Percentiles rank a stretch among this genome's conserved stretches.
Evolutionary conservation across 2,797 vertebrate species (phyloP).

Genomic region (Muscicapa striata): DNA sequence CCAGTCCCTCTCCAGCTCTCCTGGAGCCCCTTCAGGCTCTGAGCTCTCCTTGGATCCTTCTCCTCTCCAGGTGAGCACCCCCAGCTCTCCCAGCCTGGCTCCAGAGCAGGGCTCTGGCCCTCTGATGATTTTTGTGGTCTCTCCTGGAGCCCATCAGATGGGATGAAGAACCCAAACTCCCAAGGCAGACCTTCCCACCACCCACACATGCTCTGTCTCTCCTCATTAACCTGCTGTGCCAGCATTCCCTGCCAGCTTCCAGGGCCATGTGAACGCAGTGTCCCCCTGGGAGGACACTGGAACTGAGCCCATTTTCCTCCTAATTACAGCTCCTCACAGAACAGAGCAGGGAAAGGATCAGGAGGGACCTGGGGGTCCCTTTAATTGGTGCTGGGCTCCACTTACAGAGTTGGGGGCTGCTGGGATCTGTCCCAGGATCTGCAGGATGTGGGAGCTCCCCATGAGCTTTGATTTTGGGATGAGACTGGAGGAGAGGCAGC

Average conservation of each 20-base stretch:
- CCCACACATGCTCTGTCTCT: not conserved
- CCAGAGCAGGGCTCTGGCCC: not conserved
- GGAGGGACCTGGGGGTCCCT: not conserved
- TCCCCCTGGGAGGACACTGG: not conserved
- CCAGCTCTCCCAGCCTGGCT: not conserved
- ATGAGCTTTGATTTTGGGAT: fast-evolving
- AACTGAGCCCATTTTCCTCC: not conserved
- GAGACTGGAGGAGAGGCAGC: not conserved
- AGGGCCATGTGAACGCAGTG: fast-evolving
- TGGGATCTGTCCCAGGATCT: not conserved
- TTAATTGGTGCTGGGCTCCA: not conserved
- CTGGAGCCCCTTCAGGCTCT: no score
- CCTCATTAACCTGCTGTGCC: not conserved
- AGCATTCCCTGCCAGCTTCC: not conserved
- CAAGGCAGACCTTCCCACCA: not conserved
- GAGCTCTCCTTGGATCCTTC: not conserved
- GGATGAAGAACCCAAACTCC: not conserved
- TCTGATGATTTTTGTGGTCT: not conserved
- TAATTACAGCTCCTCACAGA: not conserved
- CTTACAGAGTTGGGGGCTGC: not conserved
- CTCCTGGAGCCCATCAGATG: not conserved
- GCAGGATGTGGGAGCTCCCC: not conserved
- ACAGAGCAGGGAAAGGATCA: not conserved
- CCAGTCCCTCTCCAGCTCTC: no score
- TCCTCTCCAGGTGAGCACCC: fast-evolving